Conservation (phyloP, 1,140 invertebrate species). For the Rhysida immarginata region DNA sequence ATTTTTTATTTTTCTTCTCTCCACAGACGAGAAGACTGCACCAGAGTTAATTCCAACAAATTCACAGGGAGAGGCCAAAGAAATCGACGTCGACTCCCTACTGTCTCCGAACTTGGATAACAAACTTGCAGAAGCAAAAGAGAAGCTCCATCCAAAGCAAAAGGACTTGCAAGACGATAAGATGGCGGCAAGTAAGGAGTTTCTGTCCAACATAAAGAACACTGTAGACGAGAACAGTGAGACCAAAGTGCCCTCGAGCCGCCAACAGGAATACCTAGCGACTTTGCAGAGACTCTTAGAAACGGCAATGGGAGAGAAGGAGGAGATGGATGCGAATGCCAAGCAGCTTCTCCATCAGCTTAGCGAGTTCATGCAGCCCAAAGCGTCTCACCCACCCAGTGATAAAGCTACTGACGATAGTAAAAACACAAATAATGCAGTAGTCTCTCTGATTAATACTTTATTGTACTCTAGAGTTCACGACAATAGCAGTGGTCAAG, state of each 20-base stretch:
- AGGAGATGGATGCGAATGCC: constrained; percentile 3
- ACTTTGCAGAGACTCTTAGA: constrained; percentile 6
- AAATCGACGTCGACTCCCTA: neutral
- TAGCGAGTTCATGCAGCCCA: constrained; percentile 7
- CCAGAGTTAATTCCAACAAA: neutral
- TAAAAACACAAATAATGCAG: too few species aligned
- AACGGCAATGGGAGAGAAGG: constrained; percentile 8
- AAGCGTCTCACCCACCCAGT: too few species aligned
- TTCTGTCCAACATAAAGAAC: neutral
- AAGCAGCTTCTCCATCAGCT: constrained; percentile 3
- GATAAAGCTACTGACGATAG: too few species aligned
- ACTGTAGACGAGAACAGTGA: neutral
- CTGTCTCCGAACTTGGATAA: neutral
- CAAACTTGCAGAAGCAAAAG: neutral
- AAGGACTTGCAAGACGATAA: neutral
- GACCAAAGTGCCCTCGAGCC: neutral
- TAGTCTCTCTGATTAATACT: too few species aligned
- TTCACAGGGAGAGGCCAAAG: neutral
- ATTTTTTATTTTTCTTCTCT: neutral
- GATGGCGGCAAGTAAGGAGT: neutral
- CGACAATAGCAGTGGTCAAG: too few species aligned
- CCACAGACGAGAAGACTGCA: neutral
- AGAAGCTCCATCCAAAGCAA: neutral
- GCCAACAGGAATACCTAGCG: constrained; percentile 7
- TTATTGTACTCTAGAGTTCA: too few species aligned